Evolutionary conservation across 2,888 invertebrate genomes (phyloP).

Genomic region (Acleris sparsana): DNA sequence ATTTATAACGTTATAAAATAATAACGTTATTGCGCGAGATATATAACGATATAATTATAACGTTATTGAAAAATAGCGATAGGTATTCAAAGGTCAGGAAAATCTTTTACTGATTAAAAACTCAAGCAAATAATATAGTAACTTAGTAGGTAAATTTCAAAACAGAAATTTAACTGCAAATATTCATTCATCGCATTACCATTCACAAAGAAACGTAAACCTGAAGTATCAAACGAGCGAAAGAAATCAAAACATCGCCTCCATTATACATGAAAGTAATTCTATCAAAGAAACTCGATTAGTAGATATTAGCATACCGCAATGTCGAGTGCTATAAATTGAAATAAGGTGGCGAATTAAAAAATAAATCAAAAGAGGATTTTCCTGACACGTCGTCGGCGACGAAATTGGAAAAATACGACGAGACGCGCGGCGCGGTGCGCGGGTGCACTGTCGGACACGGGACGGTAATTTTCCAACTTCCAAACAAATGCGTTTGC

Average conservation of each 20-base stretch:
- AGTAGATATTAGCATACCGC: constrained; percentile 71
- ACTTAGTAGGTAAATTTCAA: too few relatives aligned
- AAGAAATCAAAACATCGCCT: constrained; percentile 31
- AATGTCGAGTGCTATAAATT: constrained; percentile 73
- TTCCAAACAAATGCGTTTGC: too few relatives aligned
- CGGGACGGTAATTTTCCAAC: constrained; percentile 1
- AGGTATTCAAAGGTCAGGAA: too few relatives aligned
- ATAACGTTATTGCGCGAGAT: too few relatives aligned
- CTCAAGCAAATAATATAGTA: too few relatives aligned
- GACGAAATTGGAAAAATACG: constrained; percentile 76
- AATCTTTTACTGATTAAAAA: too few relatives aligned
- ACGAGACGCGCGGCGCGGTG: constrained; percentile 43
- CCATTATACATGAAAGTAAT: constrained; percentile 40
- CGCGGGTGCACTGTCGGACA: constrained; percentile 40
- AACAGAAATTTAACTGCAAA: too few relatives aligned
- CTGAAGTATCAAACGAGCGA: constrained; percentile 13
- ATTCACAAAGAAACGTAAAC: too few relatives aligned
- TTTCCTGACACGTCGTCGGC: constrained; percentile 73
- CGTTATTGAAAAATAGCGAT: too few relatives aligned
- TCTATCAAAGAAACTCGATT: constrained; percentile 46
- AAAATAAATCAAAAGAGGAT: constrained; percentile 83
- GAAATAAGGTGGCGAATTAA: constrained; percentile 81
- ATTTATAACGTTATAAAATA: too few relatives aligned
- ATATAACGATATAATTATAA: too few relatives aligned
- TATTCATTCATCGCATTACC: too few relatives aligned